These are phyloP conservation scores for Cygnus olor DNA, from an alignment of 2,797 vertebrate species.

Conservation along the genomic window DNA sequence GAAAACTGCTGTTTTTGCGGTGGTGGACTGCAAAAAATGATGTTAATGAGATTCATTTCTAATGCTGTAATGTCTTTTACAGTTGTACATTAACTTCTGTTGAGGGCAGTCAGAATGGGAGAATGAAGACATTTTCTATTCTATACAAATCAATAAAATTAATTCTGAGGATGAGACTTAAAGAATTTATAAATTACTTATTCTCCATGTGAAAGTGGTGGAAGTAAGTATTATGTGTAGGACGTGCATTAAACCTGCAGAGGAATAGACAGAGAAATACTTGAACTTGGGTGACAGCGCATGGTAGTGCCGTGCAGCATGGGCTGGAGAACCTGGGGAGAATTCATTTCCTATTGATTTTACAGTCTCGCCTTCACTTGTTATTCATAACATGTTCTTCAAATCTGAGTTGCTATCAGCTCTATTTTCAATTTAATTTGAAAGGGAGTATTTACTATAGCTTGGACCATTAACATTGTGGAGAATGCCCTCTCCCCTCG, in stretches of 20 bases:
- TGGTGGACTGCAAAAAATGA: neutral
- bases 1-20: neutral
- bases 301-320: fast-evolving
- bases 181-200: neutral
- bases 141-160: neutral
- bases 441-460: neutral
- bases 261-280: neutral
- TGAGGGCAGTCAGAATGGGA: neutral
- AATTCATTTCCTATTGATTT: neutral
- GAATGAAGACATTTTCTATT: neutral
- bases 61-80: neutral
- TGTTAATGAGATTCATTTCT: neutral
- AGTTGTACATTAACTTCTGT: neutral
- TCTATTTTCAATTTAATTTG: neutral
- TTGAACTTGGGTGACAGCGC: neutral
- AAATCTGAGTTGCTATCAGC: neutral
- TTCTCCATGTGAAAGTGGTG: neutral
- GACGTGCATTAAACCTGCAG: neutral
- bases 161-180: neutral
- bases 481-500: neutral
- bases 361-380: neutral
- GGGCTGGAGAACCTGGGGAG: neutral
- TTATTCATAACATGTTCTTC: fast-evolving
- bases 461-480: fast-evolving
- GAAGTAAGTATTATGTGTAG: neutral